These are phyloP conservation scores for Odontamblyopus lacepedii DNA, from an alignment of 2,797 vertebrate genomes.

Conservation along the genomic window DNA sequence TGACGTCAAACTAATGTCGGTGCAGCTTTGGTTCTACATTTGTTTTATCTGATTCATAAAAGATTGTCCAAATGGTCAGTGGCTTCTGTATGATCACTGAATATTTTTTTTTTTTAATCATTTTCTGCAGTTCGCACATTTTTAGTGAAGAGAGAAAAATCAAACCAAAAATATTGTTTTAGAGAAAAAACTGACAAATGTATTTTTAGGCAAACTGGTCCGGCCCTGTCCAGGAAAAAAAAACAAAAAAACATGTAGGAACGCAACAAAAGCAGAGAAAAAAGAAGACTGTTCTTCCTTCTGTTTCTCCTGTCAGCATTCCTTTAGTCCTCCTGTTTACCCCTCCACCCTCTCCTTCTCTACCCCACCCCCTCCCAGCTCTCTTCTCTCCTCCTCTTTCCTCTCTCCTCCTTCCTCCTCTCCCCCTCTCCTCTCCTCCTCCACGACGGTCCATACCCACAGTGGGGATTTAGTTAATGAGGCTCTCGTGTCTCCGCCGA, in stretches of 20 bases:
- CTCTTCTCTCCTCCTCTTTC: constrained; percentile 55
- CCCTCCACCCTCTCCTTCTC: constrained; percentile 46
- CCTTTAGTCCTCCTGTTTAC: not conserved
- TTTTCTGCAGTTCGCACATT: too few relatives aligned
- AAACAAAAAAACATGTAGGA: not conserved
- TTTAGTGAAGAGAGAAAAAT: too few relatives aligned
- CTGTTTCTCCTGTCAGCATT: not conserved
- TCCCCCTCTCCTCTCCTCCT: constrained; percentile 58
- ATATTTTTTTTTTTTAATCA: too few relatives aligned
- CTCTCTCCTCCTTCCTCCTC: not conserved
- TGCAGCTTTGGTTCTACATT: too few relatives aligned
- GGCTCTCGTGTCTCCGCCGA: constrained; percentile 80
- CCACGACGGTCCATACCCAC: constrained; percentile 77
- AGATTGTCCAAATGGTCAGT: too few relatives aligned
- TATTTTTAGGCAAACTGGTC: too few relatives aligned
- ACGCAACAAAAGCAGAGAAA: not conserved
- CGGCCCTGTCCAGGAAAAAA: not conserved
- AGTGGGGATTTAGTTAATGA: constrained; percentile 86
- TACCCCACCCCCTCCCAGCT: constrained; percentile 24
- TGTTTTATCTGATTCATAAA: too few relatives aligned
- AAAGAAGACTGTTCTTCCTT: not conserved
- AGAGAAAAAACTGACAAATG: too few relatives aligned
- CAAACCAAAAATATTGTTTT: too few relatives aligned
- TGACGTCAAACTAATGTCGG: too few relatives aligned
- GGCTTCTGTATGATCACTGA: too few relatives aligned